These are phyloP conservation scores for Tetragnatha montana DNA, from an alignment of 2,888 invertebrate genomes.

Conservation along the genomic window DNA sequence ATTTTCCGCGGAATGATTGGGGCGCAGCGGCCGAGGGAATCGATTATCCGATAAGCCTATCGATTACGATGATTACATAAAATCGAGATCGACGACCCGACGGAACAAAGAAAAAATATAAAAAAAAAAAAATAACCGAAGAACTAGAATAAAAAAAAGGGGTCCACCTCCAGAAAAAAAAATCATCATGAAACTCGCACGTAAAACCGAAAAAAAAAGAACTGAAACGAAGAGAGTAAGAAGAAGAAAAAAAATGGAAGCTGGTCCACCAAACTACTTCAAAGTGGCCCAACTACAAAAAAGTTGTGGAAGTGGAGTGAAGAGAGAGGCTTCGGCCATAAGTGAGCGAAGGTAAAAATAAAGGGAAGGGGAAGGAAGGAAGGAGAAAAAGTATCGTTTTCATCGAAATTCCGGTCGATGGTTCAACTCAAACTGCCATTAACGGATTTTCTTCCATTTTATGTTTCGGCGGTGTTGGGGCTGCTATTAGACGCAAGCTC, in stretches of 20 bases:
- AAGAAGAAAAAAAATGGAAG: conserved; percentile 7
- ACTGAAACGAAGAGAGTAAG: background rate
- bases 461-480: conserved; percentile 45
- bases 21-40: conserved; percentile 27
- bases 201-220: conserved; percentile 31
- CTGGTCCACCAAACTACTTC: conserved; percentile 43
- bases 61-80: conserved; percentile 63
- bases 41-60: conserved; percentile 60
- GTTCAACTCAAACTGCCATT: conserved; percentile 63
- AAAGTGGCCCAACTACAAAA: conserved; percentile 60
- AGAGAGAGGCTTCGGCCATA: conserved; percentile 21
- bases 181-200: conserved; percentile 25
- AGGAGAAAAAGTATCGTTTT: conserved; percentile 42
- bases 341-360: conserved; percentile 31
- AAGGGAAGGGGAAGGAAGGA: background rate
- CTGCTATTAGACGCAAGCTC: conserved; percentile 40
- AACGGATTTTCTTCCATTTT: conserved; percentile 60
- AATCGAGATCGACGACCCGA: conserved; percentile 55
- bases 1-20: conserved; percentile 15
- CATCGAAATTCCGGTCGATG: conserved; percentile 62
- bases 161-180: background rate
- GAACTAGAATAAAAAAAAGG: background rate
- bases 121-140: background rate
- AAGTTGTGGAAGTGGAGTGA: conserved; percentile 35
- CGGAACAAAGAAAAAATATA: background rate